Conservation (phyloP, 1,140 invertebrate genomes). For the Procambarus virginalis region DNA sequence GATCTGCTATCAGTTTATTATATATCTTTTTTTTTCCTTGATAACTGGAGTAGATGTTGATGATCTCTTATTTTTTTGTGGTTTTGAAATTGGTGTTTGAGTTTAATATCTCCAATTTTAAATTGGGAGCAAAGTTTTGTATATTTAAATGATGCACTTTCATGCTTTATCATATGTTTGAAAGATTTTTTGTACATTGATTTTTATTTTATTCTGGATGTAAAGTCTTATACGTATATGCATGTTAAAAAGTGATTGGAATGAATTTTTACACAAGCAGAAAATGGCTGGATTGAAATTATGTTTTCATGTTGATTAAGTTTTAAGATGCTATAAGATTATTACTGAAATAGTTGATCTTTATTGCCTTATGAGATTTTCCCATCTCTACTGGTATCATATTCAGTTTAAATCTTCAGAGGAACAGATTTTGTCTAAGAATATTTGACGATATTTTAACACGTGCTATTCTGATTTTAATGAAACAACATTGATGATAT, state of each 20-base stretch:
- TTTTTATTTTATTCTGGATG: background rate
- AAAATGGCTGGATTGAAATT: background rate
- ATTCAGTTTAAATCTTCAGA: slow-evolving; percentile 28
- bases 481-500: slow-evolving; percentile 55
- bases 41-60: slow-evolving; percentile 25
- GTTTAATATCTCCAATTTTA: slow-evolving; percentile 11
- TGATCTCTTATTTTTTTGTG: slow-evolving; percentile 49
- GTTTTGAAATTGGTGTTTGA: slow-evolving; percentile 11
- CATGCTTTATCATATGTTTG: background rate
- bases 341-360: background rate
- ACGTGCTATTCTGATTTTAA: slow-evolving; percentile 43
- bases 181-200: background rate
- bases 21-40: background rate
- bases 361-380: slow-evolving; percentile 4
- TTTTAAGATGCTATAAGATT: background rate
- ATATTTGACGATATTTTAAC: slow-evolving; percentile 36
- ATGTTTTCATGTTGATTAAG: background rate
- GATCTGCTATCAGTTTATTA: slow-evolving; percentile 33
- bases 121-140: background rate
- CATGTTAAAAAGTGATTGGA: background rate
- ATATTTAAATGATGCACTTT: slow-evolving; percentile 9
- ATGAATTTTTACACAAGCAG: background rate
- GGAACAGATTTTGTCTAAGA: slow-evolving; percentile 12
- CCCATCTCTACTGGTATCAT: slow-evolving; percentile 35
- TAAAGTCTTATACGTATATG: background rate